Base-by-base conservation (phyloP, 2,113 vertebrate species). In the Syngnathus floridae region DNA sequence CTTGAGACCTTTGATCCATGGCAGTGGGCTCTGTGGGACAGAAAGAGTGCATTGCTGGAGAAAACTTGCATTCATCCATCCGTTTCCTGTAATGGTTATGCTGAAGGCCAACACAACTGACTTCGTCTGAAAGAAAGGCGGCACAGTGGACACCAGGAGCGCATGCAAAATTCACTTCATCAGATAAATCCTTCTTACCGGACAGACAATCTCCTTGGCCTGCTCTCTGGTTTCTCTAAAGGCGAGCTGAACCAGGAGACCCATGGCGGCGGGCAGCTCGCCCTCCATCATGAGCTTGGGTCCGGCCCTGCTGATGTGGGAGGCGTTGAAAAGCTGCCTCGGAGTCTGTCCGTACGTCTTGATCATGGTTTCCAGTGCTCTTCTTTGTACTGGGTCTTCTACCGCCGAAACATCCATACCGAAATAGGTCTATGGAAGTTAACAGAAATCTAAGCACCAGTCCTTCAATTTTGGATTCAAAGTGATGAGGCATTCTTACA, bases 341-440 rank as follows among this genome's bases (percentile, higher is more conserved):
- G 97, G 97, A 0, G 97, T 98, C 81, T 99, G 97, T 40, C 97
- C 97, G 0, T 99, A 98, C 0, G 97, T 99, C 84, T 98, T 99
- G 74, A 99, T 97, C 97, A 99, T 99, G 21, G 96, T 99, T 87
- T 99, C 96, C 55, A 99, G 88, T 2, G 97, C 97, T 51, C 97
- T 91, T 56, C 96, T 91, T 89, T 99, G 97, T 59, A 99, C 97
- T 0, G 97, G 93, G 81, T 99, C 97, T 84, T 99, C 97, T 31
- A 99, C 97, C 11, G 97, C 93, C 35, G 96, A 98, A 26, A 99
- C 97, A 57, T 98, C 97, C 95, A 99, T 98, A 45, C 97, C 96
- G 81, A 99, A 99, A 68, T 98, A 99, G 0, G 97, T 99, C 97
- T 99, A 82, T 1, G 76, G 59, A 67, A 43, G 21, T 35, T 4